phyloP scores from a whole-genome alignment of 2,888 invertebrate species.

The Theodoxus fluviatilis region DNA sequence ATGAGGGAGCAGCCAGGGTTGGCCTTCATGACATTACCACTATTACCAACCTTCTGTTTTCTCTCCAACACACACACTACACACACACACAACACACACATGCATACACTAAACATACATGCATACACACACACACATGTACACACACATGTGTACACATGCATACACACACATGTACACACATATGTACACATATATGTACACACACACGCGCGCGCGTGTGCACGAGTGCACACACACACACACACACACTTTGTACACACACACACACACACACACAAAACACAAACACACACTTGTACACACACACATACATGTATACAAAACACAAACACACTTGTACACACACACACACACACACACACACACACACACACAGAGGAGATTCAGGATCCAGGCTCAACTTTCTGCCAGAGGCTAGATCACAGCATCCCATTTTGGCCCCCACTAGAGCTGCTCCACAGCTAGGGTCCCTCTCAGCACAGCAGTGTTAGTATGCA shows the following conservation, averaged over 20 bases:
- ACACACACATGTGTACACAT: neutral
- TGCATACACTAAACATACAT: neutral
- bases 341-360: slow-evolving; percentile 11
- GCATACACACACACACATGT: slow-evolving; percentile 9
- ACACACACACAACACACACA: neutral
- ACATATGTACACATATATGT: slow-evolving; percentile 1
- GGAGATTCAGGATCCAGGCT: too few relatives aligned
- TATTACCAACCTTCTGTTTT: too few relatives aligned
- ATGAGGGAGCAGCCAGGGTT: slow-evolving; percentile 8
- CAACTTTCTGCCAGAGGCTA: too few relatives aligned
- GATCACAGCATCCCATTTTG: too few relatives aligned
- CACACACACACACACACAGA: slow-evolving; percentile 18
- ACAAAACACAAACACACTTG: neutral
- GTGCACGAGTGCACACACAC: neutral
- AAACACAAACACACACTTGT: neutral
- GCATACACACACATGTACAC: neutral
- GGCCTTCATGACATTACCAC: too few relatives aligned
- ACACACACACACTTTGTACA: neutral
- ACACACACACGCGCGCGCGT: neutral
- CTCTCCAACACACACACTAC: slow-evolving; percentile 7
- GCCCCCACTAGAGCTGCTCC: too few relatives aligned
- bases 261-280: slow-evolving; percentile 17
- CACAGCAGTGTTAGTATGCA: too few relatives aligned
- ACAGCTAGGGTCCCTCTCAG: too few relatives aligned
- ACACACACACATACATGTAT: neutral